Conservation (phyloP, 1,140 invertebrate species). For the Sitophilus oryzae region DNA sequence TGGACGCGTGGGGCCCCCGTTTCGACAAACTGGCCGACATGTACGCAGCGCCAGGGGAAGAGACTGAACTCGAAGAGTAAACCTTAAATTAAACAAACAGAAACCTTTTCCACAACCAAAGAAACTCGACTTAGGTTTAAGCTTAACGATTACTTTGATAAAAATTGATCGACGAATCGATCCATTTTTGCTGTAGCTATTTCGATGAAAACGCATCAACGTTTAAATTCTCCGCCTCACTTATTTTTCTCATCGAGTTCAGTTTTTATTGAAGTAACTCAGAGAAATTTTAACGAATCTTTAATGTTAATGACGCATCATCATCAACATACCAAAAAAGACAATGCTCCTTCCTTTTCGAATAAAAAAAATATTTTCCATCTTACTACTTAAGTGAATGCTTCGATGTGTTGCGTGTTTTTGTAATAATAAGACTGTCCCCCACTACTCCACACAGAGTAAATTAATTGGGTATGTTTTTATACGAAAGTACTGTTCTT, state of each 20-base stretch:
- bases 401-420: constrained; percentile 9
- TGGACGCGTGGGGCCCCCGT: constrained; percentile 93
- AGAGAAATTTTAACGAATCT: background rate
- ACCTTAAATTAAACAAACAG: constrained; percentile 28
- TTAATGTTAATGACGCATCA: constrained; percentile 3
- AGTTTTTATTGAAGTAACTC: background rate
- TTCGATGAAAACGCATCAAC: background rate
- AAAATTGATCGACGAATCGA: background rate
- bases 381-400: background rate
- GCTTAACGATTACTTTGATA: background rate
- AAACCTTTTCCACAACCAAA: constrained; percentile 35
- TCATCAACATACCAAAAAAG: background rate
- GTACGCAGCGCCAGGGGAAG: constrained; percentile 84
- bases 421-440: constrained; percentile 15
- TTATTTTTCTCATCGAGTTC: too few species aligned
- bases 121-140: constrained; percentile 33
- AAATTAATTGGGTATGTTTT: too few species aligned
- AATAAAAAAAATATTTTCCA: background rate
- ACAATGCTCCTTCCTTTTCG: background rate
- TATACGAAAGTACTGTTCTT: too few species aligned
- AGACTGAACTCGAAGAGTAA: constrained; percentile 75
- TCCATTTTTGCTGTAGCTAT: background rate
- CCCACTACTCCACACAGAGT: background rate
- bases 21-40: constrained; percentile 96
- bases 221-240: too few species aligned